Evolutionary conservation across 2,888 invertebrate genomes (phyloP).

Genomic region (Lucinisca nassula): DNA sequence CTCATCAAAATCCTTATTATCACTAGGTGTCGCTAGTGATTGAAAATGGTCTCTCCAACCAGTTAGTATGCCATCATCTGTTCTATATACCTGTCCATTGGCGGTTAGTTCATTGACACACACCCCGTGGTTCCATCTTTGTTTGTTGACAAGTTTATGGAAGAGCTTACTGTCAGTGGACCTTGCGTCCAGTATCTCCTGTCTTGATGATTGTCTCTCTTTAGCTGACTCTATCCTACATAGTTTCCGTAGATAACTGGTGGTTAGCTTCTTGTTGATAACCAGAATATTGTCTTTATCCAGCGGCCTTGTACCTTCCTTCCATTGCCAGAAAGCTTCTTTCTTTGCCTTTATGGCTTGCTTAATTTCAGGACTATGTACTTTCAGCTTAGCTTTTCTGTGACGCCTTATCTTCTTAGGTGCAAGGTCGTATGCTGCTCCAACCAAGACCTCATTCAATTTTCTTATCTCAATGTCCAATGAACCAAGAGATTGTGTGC

Average conservation of each 20-base stretch:
- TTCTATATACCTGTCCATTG: neutral
- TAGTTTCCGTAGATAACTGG: neutral
- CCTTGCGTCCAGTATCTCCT: neutral
- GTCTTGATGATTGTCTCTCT: neutral
- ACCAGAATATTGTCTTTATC: neutral
- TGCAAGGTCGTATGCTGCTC: neutral
- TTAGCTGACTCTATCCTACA: neutral
- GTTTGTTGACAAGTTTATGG: conserved; percentile 14
- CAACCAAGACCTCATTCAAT: neutral
- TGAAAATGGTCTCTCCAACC: conserved; percentile 8
- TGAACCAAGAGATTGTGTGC: neutral
- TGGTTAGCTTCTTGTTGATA: neutral
- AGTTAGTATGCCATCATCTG: neutral
- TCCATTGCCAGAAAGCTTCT: neutral
- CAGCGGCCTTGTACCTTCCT: neutral
- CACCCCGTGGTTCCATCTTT: neutral
- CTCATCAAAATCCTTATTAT: neutral
- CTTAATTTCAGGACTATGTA: neutral
- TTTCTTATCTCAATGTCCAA: neutral
- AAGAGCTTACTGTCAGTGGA: neutral
- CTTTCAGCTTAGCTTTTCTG: neutral
- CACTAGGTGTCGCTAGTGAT: neutral
- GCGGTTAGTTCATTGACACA: neutral
- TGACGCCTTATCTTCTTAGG: neutral
- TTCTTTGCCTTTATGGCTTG: neutral